Evolutionary conservation across 2,888 invertebrate species (phyloP).

Genomic region (Ashinkailepas kermadecensis): DNA sequence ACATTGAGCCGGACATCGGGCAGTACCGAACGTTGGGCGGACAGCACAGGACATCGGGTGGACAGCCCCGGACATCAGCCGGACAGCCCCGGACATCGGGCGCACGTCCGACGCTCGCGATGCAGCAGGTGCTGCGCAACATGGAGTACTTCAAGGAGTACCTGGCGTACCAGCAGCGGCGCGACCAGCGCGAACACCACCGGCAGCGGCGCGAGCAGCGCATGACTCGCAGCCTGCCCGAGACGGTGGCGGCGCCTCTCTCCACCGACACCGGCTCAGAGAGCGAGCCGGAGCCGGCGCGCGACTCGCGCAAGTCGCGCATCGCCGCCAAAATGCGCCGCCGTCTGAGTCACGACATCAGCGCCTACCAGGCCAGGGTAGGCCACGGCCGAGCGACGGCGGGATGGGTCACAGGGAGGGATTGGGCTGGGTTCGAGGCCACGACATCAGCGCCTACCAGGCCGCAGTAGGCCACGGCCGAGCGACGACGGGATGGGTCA

Average conservation of each 20-base stretch:
- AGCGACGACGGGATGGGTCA: no score
- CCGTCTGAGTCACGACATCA: background rate
- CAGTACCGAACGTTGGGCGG: no score
- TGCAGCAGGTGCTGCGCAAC: slow-evolving; percentile 19
- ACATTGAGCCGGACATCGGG: no score
- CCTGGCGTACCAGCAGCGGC: slow-evolving; percentile 14
- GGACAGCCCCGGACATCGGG: no score
- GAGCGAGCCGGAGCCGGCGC: background rate
- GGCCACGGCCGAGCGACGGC: background rate
- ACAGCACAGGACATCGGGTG: no score
- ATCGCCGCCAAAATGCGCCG: background rate
- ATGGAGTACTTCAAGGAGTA: slow-evolving; percentile 16
- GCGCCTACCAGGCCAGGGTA: background rate
- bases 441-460: no score
- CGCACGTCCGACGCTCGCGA: background rate
- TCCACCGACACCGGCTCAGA: background rate
- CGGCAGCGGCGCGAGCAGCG: background rate
- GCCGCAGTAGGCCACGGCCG: no score
- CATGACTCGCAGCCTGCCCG: slow-evolving; percentile 4
- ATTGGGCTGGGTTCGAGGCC: no score
- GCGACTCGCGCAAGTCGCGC: background rate
- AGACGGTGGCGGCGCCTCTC: background rate
- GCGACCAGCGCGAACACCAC: slow-evolving; percentile 7
- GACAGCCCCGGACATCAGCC: no score
- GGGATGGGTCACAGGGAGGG: no score